Percentiles rank a stretch among this genome's conserved stretches.
Conservation (phyloP, 2,888 invertebrate genomes). For the Tillus elongatus region DNA sequence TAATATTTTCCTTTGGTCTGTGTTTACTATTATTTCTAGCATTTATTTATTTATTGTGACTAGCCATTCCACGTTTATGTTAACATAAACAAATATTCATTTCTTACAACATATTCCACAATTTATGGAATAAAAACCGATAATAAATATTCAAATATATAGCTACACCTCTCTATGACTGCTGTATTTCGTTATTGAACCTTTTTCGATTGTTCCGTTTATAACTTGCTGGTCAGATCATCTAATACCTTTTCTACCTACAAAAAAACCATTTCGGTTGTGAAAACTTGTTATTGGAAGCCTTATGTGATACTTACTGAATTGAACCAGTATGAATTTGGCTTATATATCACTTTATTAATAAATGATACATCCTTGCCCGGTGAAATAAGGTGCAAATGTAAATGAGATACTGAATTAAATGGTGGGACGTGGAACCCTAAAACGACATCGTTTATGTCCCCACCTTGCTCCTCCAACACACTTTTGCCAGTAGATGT, state of each 20-base stretch:
- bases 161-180: too few relatives aligned
- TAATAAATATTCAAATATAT: too few relatives aligned
- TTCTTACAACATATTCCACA: too few relatives aligned
- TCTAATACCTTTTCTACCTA: not conserved
- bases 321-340: constrained; percentile 75
- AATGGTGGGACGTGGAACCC: constrained; percentile 94
- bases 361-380: constrained; percentile 62
- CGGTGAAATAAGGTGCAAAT: constrained; percentile 80
- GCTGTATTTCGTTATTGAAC: too few relatives aligned
- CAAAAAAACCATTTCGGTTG: not conserved
- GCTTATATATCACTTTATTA: constrained; percentile 56
- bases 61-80: too few relatives aligned
- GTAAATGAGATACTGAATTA: constrained; percentile 70
- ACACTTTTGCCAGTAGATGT: constrained; percentile 48
- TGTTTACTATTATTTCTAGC: too few relatives aligned
- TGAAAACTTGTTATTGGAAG: too few relatives aligned
- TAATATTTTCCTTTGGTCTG: too few relatives aligned
- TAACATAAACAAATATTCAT: too few relatives aligned
- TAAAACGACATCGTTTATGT: constrained; percentile 42
- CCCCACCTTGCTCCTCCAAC: constrained; percentile 43
- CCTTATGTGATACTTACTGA: constrained; percentile 57
- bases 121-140: too few relatives aligned
- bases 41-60: too few relatives aligned
- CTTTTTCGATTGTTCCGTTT: too few relatives aligned
- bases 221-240: not conserved